Conservation (phyloP, 2,113 vertebrate species). For the Dipodomys merriami region DNA sequence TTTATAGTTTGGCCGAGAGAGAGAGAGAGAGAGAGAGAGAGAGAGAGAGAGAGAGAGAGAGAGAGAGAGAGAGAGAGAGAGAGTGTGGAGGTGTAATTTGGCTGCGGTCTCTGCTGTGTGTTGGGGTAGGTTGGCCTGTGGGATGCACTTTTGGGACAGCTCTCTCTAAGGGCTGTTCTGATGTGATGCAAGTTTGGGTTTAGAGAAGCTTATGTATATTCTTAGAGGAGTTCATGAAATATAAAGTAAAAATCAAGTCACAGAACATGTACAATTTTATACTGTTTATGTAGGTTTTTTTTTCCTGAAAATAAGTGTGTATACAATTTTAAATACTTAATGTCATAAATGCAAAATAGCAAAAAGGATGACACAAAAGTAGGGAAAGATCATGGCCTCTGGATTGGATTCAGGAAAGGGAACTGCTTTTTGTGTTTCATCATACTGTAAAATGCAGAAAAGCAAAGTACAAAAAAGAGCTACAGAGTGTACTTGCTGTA, state of each 20-base stretch:
- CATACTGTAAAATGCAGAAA: background rate
- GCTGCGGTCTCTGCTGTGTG: background rate
- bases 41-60: no score
- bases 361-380: background rate
- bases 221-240: background rate
- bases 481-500: background rate
- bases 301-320: background rate
- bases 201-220: background rate
- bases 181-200: background rate
- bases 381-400: background rate
- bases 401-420: constrained; percentile 1
- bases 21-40: no score
- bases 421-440: background rate
- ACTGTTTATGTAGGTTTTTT: background rate
- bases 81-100: no score
- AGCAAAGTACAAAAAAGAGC: background rate
- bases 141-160: background rate
- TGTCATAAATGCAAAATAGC: background rate
- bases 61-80: no score
- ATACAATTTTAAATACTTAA: constrained; percentile 7
- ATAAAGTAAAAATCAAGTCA: background rate
- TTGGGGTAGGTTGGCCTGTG: background rate
- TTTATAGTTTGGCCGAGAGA: constrained; percentile 44
- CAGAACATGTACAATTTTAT: background rate
- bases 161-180: background rate